Percentiles rank a stretch among this genome's conserved stretches.
Conservation (phyloP, 2,888 invertebrate species). For the Scrobipalpa costella region DNA sequence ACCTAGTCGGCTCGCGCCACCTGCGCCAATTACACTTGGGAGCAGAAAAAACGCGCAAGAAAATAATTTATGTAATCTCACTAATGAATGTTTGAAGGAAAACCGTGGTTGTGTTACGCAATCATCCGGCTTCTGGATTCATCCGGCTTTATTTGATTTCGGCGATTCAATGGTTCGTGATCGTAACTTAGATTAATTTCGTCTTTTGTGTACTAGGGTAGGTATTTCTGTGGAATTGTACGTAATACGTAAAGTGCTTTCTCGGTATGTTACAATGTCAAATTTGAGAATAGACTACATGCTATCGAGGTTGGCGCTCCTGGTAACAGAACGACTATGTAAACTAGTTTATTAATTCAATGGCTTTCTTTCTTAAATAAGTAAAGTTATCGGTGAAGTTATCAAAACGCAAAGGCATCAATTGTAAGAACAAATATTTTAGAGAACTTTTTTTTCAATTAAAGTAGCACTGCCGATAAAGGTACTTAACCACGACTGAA, state of each 20-base stretch:
- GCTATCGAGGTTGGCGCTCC: too few relatives aligned
- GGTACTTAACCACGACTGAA: not conserved
- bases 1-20: slow-evolving; percentile 48
- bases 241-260: not conserved
- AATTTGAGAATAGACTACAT: too few relatives aligned
- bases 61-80: slow-evolving; percentile 24
- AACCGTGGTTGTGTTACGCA: slow-evolving; percentile 15
- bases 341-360: too few relatives aligned
- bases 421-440: too few relatives aligned
- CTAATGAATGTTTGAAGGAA: slow-evolving; percentile 19
- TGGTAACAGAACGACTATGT: too few relatives aligned
- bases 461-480: too few relatives aligned
- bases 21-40: slow-evolving; percentile 59
- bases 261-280: too few relatives aligned
- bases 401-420: too few relatives aligned
- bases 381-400: too few relatives aligned
- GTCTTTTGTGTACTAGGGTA: not conserved
- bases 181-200: slow-evolving; percentile 14
- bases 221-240: not conserved
- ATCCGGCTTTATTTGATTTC: slow-evolving; percentile 13
- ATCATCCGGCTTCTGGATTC: not conserved
- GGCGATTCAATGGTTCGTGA: not conserved
- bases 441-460: too few relatives aligned
- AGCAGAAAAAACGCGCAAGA: slow-evolving; percentile 39
- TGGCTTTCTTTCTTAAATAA: too few relatives aligned